Evolutionary conservation across 2,888 invertebrate species (phyloP).

Genomic region (Rambutsinella grinnellia): DNA sequence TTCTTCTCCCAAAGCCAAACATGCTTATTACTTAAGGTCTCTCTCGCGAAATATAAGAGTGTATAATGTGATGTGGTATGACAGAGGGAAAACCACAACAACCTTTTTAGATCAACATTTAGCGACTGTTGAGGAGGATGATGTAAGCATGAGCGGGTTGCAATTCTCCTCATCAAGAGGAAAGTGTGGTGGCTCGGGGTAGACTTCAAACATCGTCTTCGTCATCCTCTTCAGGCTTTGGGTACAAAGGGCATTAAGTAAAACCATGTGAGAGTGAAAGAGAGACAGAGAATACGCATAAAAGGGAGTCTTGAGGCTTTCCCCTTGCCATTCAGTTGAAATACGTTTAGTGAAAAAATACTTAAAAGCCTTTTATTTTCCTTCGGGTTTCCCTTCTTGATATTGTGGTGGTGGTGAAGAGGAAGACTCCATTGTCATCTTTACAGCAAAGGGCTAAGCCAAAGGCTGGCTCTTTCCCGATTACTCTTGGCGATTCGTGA

Average conservation of each 20-base stretch:
- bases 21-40: no score
- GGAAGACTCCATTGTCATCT: background rate
- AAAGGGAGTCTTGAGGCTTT: background rate
- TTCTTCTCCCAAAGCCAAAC: slow-evolving; percentile 2
- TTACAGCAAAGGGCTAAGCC: background rate
- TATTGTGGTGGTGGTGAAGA: background rate
- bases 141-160: background rate
- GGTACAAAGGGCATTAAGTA: slow-evolving; percentile 21
- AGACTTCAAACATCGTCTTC: background rate
- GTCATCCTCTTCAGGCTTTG: slow-evolving; percentile 5
- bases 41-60: background rate
- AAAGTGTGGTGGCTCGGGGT: background rate
- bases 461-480: background rate
- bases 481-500: no score
- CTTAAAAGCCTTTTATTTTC: slow-evolving; percentile 38
- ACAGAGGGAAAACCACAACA: background rate
- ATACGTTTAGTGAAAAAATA: background rate
- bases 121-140: background rate
- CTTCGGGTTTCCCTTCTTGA: slow-evolving; percentile 1
- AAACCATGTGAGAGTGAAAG: no score
- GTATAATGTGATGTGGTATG: background rate
- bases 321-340: background rate
- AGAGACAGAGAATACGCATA: slow-evolving; percentile 6
- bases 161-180: background rate
- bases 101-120: background rate